Evolutionary conservation across 2,888 invertebrate genomes (phyloP), one percentile per base, ranked within the genome.

Genomic region (Ennomos quercinarius): DNA sequence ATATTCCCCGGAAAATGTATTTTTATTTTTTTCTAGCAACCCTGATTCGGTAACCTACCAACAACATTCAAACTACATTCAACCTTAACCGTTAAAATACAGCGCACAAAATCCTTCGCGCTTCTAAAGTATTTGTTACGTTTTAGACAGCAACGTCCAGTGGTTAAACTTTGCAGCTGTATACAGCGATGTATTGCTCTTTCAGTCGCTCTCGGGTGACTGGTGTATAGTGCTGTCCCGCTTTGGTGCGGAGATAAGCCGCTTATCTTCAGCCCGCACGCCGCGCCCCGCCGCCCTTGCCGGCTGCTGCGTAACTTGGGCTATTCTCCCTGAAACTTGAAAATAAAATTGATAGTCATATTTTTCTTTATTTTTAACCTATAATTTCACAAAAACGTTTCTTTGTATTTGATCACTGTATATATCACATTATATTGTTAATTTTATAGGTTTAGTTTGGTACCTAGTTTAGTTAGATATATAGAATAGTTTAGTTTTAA

Each of bases 201-300:
- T 89, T 81, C 83, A 44, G 53, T 89, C 73, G 27, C 0, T 17
- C 78, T 44, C 27, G 48, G 13, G 1, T 1, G 11, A 17, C 54
- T 9, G 13, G 38, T n/a, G 67, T 61, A 77, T 86, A 55, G 39
- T 64, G 69, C 64, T 69, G 70, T 88, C 86, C 76, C 83, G 64
- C 64, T 84, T 80, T 72, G 78, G 78, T 83, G 86, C 86, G 83
- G 86, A 88, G 88, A 83, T 92, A 92, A 92, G 91, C 92, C 89
- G 92, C 92, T 92, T 92, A 92, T 91, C 91, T 89, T 72, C 88
- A 62, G 81, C 90, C 91, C 89, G 89, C 92, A 89, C 91, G 85
- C 88, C 87, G 73, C 88, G 75, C 82, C 83, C 81, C 82, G 71
- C 75, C 36, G 27, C 60, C 59, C 60, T 11, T 49, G 61, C 69